A percentile compares a stretch with the other conserved stretches of the same genome.
phyloP scores from a whole-genome alignment of 2,113 vertebrate genomes.

The Rhabdornis inornatus region DNA sequence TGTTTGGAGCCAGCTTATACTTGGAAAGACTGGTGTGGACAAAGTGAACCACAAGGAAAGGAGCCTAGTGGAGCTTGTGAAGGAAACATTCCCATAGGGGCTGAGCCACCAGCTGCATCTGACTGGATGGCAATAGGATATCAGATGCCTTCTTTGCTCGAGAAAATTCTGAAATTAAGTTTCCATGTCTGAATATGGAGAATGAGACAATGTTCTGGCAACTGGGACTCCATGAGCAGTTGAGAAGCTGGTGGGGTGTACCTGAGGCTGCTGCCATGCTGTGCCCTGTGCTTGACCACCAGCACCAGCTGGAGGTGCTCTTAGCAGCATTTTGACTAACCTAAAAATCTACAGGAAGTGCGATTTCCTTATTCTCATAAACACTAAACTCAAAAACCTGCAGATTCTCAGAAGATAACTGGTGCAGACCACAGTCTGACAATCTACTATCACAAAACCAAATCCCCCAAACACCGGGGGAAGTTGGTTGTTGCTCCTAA shows the following conservation, averaged over 20 bases:
- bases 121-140: neutral
- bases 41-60: neutral
- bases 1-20: neutral
- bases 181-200: neutral
- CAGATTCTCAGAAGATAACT: neutral
- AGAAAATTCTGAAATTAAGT: neutral
- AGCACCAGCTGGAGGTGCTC: conserved; percentile 31
- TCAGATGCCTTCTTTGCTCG: neutral
- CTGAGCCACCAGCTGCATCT: neutral
- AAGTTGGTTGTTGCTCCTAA: neutral
- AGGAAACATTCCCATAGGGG: neutral
- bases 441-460: neutral
- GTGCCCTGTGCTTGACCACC: neutral
- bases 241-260: neutral
- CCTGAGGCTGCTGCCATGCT: neutral
- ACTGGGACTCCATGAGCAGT: neutral
- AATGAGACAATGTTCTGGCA: neutral
- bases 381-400: neutral
- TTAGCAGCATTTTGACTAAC: neutral
- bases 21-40: neutral
- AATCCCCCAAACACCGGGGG: accelerated
- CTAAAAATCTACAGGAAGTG: neutral
- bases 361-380: neutral
- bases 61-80: neutral
- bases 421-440: neutral